These are phyloP conservation scores for Cyrtorhinus lividipennis DNA, from an alignment of 1,140 invertebrate species.

Conservation along the genomic window DNA sequence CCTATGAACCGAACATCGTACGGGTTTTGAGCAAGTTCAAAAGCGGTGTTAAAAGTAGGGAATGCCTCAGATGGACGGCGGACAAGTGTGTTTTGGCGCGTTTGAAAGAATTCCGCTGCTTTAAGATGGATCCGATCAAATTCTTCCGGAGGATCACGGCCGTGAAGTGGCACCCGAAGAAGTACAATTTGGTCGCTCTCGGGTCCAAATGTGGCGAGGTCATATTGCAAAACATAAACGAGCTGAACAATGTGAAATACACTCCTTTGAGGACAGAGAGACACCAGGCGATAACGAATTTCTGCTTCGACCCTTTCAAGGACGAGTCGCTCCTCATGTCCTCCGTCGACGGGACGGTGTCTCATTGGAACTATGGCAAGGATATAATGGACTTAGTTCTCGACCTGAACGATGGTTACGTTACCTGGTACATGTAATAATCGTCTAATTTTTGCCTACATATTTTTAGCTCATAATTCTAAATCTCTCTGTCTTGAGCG, in stretches of 20 bases:
- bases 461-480: too few relatives aligned
- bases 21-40: background rate
- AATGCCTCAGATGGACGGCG: background rate
- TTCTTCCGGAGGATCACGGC: slow-evolving; percentile 15
- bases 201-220: slow-evolving; percentile 15
- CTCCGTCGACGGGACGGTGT: slow-evolving; percentile 17
- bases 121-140: background rate
- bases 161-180: slow-evolving; percentile 12
- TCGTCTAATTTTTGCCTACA: too few relatives aligned
- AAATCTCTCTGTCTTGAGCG: too few relatives aligned
- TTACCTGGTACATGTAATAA: background rate
- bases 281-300: slow-evolving; percentile 1
- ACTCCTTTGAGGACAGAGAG: background rate
- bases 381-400: background rate
- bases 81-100: background rate
- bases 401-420: slow-evolving; percentile 3
- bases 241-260: background rate
- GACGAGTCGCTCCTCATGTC: slow-evolving; percentile 11
- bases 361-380: background rate
- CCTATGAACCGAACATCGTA: slow-evolving; percentile 12
- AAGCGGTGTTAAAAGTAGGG: background rate
- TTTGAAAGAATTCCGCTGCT: background rate
- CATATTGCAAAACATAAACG: background rate
- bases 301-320: slow-evolving; percentile 11
- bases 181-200: background rate